A percentile compares a stretch with the other conserved stretches of the same genome.
Evolutionary conservation across 2,888 invertebrate genomes (phyloP).

Genomic region (Ichneumoninae sp.): DNA sequence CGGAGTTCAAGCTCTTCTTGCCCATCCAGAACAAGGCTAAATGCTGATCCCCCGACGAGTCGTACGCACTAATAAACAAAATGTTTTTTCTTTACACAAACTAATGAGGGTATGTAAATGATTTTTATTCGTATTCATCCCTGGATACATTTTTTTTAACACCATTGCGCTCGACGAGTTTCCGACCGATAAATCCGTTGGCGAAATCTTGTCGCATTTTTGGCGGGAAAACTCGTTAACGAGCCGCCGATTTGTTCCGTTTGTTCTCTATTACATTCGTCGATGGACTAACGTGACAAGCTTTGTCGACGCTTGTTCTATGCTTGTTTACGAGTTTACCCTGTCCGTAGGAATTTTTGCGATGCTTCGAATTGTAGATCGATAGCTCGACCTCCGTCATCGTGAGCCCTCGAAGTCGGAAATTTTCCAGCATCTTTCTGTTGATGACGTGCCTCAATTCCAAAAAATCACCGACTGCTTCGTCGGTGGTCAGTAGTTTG

Average conservation of each 20-base stretch:
- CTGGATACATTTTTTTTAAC: not conserved
- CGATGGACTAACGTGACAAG: conserved; percentile 30
- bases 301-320: conserved; percentile 55
- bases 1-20: conserved; percentile 98
- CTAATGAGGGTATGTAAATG: not conserved
- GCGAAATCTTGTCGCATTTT: not conserved
- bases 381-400: conserved; percentile 71
- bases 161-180: not conserved
- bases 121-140: conserved; percentile 1
- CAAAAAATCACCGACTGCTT: conserved; percentile 66
- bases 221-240: not conserved
- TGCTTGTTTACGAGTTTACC: conserved; percentile 68
- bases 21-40: conserved; percentile 94
- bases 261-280: not conserved
- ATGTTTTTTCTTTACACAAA: conserved; percentile 9
- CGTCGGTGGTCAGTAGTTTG: conserved; percentile 67
- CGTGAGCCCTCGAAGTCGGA: conserved; percentile 65
- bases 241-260: not conserved
- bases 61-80: not conserved
- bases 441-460: conserved; percentile 66
- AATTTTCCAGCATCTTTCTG: conserved; percentile 66
- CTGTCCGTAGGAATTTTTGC: conserved; percentile 70
- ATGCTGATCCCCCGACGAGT: conserved; percentile 72
- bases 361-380: conserved; percentile 70
- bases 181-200: not conserved